Evolutionary conservation across 2,797 vertebrate species (phyloP), one percentile per base, ranked within the genome.

Genomic region (Onychomys arenicola): DNA sequence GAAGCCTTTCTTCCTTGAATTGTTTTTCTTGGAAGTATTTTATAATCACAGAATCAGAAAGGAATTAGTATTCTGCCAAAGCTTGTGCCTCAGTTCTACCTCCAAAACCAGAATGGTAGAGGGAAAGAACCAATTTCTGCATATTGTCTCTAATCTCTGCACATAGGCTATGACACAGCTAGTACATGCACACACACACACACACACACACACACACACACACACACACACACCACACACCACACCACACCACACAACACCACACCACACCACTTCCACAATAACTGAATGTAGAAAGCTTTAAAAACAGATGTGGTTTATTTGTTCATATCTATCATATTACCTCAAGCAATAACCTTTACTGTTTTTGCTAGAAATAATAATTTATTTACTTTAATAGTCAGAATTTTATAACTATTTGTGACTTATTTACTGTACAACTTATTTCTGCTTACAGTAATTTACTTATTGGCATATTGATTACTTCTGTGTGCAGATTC

Each of bases 391-490:
- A 85, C 16, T 78, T 85, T 87, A 84, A 55, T 88, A 52, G 40
- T 78, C 21, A 81, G 73, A 91, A 89, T 80, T 96, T 90, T 80
- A 10, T 83, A 91, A 75, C 59, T 78, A 67, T 37, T 95, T 5
- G 10, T 76, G 37, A 80, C 5, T 90, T 52, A 19, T 57, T 40
- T 88, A 32, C 13, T 6, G 9, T 65, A 29, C 34, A 29, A 37
- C 1, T 59, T 40, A 13, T 75, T 43, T 55, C 32, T 40, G 23
- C 17, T 88, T 55, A 6, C 23, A 55, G 5, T 86, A 27, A 71
- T 71, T 55, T 71, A 55, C 14, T 19, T 87, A 29, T 55, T 29
- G 23, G 34, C 29, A 2, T 55, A 17, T 17, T 40, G 34, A 16
- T 57, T 55, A 40, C 34, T 71, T 71, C 34, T 37, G 5, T 17